Conservation (phyloP, 2,797 vertebrate genomes). For the Fratercula arctica region DNA sequence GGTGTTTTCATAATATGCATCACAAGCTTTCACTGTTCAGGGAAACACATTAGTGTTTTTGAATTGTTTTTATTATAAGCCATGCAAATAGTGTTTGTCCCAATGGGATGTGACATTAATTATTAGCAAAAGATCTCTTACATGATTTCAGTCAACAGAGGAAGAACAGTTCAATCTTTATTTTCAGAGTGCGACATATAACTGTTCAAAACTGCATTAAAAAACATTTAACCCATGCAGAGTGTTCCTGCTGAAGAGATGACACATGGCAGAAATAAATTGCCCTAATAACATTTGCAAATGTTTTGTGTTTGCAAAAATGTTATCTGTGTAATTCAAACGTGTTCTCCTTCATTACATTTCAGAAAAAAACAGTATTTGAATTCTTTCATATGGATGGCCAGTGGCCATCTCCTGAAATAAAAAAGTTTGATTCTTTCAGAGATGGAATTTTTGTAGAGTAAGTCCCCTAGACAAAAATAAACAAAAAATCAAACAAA, state of each 20-base stretch:
- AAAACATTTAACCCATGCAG: constrained; percentile 55
- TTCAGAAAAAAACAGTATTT: background rate
- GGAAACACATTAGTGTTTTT: constrained; percentile 34
- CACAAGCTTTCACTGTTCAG: constrained; percentile 40
- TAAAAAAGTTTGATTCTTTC: background rate
- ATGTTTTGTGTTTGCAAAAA: background rate
- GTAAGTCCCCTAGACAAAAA: background rate
- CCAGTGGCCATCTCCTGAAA: background rate
- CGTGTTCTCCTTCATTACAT: background rate
- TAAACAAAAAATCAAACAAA: background rate
- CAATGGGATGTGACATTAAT: constrained; percentile 58
- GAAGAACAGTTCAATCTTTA: constrained; percentile 19
- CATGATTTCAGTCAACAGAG: constrained; percentile 52
- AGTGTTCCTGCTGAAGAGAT: constrained; percentile 31
- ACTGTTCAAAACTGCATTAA: constrained; percentile 30
- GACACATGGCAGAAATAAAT: constrained; percentile 28
- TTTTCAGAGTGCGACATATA: constrained; percentile 33
- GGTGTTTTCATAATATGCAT: constrained; percentile 42
- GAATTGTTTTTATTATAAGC: constrained; percentile 43
- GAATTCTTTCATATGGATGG: background rate
- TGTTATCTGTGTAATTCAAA: background rate
- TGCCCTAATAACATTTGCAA: constrained; percentile 21
- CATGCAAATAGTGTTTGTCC: constrained; percentile 40
- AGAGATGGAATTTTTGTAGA: background rate
- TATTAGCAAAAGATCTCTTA: constrained; percentile 65